Base-by-base conservation (phyloP, 2,888 invertebrate species). In the Hydriomena furcata region DNA sequence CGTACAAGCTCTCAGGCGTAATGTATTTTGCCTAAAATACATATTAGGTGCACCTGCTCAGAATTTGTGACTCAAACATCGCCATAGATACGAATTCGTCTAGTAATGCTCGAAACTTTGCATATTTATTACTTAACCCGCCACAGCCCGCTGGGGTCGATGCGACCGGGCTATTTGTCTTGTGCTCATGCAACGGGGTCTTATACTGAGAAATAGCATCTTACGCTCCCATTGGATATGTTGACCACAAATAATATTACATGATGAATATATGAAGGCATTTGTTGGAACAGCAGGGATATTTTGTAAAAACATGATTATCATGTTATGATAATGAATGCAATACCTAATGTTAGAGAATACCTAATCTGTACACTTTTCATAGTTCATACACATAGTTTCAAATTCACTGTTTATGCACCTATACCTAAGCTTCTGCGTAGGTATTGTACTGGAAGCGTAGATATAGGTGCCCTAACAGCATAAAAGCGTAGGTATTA, bases 71-170 rank as follows among this genome's bases (percentile, higher is more conserved):
- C 64, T 71, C 59, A 66, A 73, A 72, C 74, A 70, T 71, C 72
- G 73, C 71, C 76, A 55, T 76, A 76, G 77, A 75, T 73, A 74
- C 73, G 76, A 75, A 79, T 82, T 82, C 77, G 77, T 82, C 80
- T 79, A 73, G 76, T 78, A 76, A 77, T 78, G 73, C 70, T 74
- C 66, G 76, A 76, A 84, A 86, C 76, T 84, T 82, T 80, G 81
- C 83, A 82, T 82, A 83, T 82, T 84, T 82, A 84, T 83, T 74
- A 72, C 72, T 73, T 69, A 82, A 82, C 78, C 79, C 68, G 55
- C 61, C 56, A 59, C 62, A 58, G 65, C 68, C 65, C 62, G 63
- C 66, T 45, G 54, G 63, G 67, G 70, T 66, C 66, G 63, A 60
- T 60, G 65, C 55, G 65, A 60, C 63, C 75, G 59, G 55, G 63